Evolutionary conservation across 2,888 invertebrate genomes (phyloP).

Genomic region (Epistrophe eligans): DNA sequence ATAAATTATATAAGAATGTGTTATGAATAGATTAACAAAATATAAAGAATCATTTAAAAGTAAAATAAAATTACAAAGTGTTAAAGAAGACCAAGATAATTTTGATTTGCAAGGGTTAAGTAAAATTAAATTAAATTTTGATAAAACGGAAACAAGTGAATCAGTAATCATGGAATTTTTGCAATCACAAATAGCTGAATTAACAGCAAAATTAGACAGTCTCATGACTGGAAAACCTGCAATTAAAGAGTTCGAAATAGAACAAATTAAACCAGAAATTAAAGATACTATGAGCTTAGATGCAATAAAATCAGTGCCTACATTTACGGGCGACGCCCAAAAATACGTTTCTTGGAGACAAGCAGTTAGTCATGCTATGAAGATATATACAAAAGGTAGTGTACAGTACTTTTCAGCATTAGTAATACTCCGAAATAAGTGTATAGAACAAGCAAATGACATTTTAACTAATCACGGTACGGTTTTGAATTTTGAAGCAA

Average conservation of each 20-base stretch:
- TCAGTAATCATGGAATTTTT: slow-evolving; percentile 1
- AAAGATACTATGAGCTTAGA: background rate
- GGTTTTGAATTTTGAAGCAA: slow-evolving; percentile 60
- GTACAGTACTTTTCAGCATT: slow-evolving; percentile 21
- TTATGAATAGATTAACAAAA: slow-evolving; percentile 19
- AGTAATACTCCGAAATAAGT: slow-evolving; percentile 12
- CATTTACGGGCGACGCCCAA: background rate
- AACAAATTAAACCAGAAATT: slow-evolving; percentile 2
- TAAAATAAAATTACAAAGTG: background rate
- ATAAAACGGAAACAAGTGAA: background rate
- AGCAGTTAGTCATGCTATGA: background rate
- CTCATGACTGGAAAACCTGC: slow-evolving; percentile 5
- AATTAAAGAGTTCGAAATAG: slow-evolving; percentile 5
- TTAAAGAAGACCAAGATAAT: slow-evolving; percentile 1
- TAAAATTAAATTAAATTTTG: background rate
- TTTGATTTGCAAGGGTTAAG: slow-evolving; percentile 3
- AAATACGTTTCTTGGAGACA: slow-evolving; percentile 8
- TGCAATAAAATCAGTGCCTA: slow-evolving; percentile 2
- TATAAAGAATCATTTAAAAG: slow-evolving; percentile 9
- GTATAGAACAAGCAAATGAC: slow-evolving; percentile 22
- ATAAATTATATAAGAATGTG: background rate
- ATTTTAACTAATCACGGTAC: slow-evolving; percentile 56
- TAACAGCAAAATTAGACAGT: slow-evolving; percentile 1
- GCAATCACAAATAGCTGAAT: slow-evolving; percentile 5
- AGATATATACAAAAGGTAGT: background rate